Evolutionary conservation across 2,888 invertebrate species (phyloP).

Genomic region (Alloplasta piceator): DNA sequence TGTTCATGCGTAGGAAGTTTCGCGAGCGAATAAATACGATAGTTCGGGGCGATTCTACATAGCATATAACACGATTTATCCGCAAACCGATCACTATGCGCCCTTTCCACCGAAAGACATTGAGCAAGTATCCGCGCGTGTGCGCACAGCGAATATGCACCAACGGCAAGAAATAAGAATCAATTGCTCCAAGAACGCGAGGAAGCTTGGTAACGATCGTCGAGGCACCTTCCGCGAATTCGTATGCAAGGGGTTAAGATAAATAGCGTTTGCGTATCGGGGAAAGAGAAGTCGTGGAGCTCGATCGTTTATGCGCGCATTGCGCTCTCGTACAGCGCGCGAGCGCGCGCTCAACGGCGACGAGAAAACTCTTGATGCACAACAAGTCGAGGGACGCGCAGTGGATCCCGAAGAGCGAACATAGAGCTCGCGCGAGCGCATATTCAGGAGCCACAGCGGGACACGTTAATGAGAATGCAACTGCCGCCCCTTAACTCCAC

Average conservation of each 20-base stretch:
- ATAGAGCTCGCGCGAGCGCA: constrained; percentile 37
- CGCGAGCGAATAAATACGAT: constrained; percentile 44
- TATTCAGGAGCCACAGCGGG: constrained; percentile 68
- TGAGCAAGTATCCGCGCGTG: not conserved
- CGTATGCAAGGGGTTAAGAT: constrained; percentile 66
- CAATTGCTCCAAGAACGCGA: constrained; percentile 62
- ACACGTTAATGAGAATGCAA: constrained; percentile 76
- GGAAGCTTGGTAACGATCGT: constrained; percentile 61
- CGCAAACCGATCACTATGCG: constrained; percentile 21
- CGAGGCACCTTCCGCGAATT: constrained; percentile 70
- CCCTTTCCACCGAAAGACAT: not conserved
- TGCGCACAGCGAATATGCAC: constrained; percentile 5
- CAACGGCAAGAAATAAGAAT: constrained; percentile 49
- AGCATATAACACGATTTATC: constrained; percentile 45
- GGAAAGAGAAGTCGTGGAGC: constrained; percentile 48
- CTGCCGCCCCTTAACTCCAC: constrained; percentile 73
- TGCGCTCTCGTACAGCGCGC: not conserved
- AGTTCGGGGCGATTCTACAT: constrained; percentile 2
- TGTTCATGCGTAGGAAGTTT: constrained; percentile 11
- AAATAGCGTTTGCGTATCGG: constrained; percentile 69
- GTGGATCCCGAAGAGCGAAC: not conserved
- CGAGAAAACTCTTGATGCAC: not conserved
- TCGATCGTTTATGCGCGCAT: constrained; percentile 20
- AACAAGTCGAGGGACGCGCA: not conserved
- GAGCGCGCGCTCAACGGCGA: not conserved